phyloP scores from a whole-genome alignment of 2,888 invertebrate species.

The Rhingia rostrata region DNA sequence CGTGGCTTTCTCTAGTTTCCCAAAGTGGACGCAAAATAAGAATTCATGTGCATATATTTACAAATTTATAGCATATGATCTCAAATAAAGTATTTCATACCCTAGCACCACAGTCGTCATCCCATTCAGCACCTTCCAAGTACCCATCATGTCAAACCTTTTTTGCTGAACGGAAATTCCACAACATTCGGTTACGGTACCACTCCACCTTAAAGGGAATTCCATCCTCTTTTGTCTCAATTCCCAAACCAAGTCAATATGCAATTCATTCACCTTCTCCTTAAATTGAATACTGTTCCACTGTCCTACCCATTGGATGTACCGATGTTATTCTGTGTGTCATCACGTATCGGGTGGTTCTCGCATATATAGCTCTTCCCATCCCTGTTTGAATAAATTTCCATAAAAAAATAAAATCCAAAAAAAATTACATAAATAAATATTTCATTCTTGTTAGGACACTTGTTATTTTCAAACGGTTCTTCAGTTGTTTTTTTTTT shows the following conservation, averaged over 20 bases:
- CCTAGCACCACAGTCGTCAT: too few species aligned
- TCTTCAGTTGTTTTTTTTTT: slow-evolving; percentile 24
- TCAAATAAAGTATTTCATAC: too few species aligned
- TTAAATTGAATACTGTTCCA: slow-evolving; percentile 26
- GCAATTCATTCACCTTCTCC: slow-evolving; percentile 48
- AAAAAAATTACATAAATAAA: slow-evolving; percentile 15
- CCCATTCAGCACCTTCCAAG: too few species aligned
- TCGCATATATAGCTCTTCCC: slow-evolving; percentile 21
- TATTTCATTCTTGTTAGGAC: slow-evolving; percentile 64
- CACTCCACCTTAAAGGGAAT: slow-evolving; percentile 48
- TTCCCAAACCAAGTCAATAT: slow-evolving; percentile 36
- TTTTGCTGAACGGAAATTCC: slow-evolving; percentile 10
- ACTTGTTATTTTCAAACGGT: slow-evolving; percentile 74
- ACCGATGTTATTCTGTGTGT: slow-evolving; percentile 48
- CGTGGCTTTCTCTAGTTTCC: too few species aligned
- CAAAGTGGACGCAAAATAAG: too few species aligned
- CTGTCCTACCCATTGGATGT: slow-evolving; percentile 20
- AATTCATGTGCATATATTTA: too few species aligned
- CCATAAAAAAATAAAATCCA: slow-evolving; percentile 20
- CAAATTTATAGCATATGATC: too few species aligned
- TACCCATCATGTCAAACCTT: neutral
- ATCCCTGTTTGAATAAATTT: slow-evolving; percentile 67
- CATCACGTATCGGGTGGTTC: slow-evolving; percentile 38
- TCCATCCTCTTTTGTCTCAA: slow-evolving; percentile 27
- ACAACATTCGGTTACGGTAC: slow-evolving; percentile 55